Base-by-base conservation (phyloP, 2,888 invertebrate genomes). In the Antitype chi region DNA sequence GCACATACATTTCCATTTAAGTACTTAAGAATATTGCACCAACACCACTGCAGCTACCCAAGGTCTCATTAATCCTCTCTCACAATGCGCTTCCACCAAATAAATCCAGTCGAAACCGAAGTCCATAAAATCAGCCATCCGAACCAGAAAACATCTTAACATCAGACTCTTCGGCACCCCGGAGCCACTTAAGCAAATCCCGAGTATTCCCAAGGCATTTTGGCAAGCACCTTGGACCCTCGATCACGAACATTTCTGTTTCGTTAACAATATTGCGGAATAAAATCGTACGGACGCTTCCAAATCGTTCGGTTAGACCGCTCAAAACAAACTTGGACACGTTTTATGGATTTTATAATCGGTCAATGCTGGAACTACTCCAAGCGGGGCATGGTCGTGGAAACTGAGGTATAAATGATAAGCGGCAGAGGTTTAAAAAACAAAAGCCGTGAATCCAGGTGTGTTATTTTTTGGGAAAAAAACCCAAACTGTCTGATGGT, bases 311-410 rank as follows among this genome's bases (percentile, higher is more conserved):
- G 88, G 74, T 64, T 70, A 72, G 81, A 81, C 81, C 83, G 81
- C 81, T 80, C 84, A 90, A 92, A 94, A 92, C 93, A 92, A 92
- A 94, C 92, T 93, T 91, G 92, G 91, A 91, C 92, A 92, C 91
- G 93, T 93, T 95, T 94, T 94, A 94, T 93, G 93, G 91, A 93
- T 94, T 95, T 93, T 94, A 93, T 94, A 94, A 95, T 94, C 94
- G 94, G 93, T 93, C 94, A 94, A 89, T 89, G 91, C 90, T 94
- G 95, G 94, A 94, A 86, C 80, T 80, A 86, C 86, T 94, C 94
- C 94, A 95, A 94, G 81, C 89, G 84, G 88, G 85, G 76, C 77
- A 81, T 53, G 81, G 68, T 82, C 68, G 81, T 28, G 57, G 52
- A 23, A 13, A n/a, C 2, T 23, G 13, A 59, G 80, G 82, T 66